Conservation (phyloP, 2,888 invertebrate genomes). For the Pollenia labialis region DNA sequence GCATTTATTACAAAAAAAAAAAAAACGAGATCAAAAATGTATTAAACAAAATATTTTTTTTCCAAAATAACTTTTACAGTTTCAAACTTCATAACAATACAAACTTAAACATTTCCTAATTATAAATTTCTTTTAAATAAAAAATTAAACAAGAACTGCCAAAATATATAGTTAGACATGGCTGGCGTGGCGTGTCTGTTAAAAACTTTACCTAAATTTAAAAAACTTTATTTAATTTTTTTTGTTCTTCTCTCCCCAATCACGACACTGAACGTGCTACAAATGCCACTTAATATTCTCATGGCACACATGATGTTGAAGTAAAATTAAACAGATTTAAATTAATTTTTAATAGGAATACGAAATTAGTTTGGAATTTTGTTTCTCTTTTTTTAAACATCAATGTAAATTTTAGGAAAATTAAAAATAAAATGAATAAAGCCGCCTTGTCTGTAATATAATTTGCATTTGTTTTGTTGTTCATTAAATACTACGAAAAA, state of each 20-base stretch:
- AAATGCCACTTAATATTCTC: background rate
- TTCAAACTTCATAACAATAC: too few species aligned
- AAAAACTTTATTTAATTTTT: background rate
- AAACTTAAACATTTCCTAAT: too few species aligned
- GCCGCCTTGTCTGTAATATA: too few species aligned
- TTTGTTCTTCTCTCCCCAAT: background rate
- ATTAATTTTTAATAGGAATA: slow-evolving; percentile 25
- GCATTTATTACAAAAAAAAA: too few species aligned
- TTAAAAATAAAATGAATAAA: background rate
- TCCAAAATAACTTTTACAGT: too few species aligned
- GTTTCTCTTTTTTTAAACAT: background rate
- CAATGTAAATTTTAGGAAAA: background rate
- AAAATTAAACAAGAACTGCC: background rate
- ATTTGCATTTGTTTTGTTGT: background rate
- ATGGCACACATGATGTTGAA: slow-evolving; percentile 8
- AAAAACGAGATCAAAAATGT: too few species aligned
- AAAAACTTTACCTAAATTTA: background rate
- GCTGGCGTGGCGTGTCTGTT: background rate
- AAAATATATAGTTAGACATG: background rate
- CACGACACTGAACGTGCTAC: slow-evolving; percentile 5
- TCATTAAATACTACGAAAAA: background rate
- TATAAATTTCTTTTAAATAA: background rate
- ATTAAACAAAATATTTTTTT: too few species aligned
- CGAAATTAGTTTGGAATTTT: background rate
- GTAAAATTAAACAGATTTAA: slow-evolving; percentile 10